Percentiles rank a stretch among this genome's conserved stretches.
Evolutionary conservation across 2,113 vertebrate genomes (phyloP).

Genomic region (Glaucomys volans): DNA sequence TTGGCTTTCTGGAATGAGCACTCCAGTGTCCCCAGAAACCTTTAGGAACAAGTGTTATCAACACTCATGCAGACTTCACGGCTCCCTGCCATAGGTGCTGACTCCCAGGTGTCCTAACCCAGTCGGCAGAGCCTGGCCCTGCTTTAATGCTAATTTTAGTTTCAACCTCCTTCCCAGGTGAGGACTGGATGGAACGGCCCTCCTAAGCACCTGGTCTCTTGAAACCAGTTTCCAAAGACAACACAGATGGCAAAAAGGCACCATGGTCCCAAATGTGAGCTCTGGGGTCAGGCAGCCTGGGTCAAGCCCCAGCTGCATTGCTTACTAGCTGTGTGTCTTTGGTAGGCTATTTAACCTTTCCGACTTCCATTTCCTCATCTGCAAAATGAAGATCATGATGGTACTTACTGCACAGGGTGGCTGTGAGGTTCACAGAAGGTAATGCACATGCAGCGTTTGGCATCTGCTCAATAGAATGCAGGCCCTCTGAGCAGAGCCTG

Average conservation of each 20-base stretch:
- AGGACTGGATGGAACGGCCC: neutral
- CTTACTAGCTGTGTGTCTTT: neutral
- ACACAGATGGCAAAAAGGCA: neutral
- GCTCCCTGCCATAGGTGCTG: neutral
- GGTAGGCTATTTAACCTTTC: constrained; percentile 27
- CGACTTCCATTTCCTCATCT: neutral
- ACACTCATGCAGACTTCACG: neutral
- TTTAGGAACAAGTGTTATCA: constrained; percentile 32
- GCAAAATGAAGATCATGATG: neutral
- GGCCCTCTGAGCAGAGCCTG: neutral
- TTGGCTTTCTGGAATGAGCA: neutral
- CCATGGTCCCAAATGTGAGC: neutral
- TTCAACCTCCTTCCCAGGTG: neutral
- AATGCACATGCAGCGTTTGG: neutral
- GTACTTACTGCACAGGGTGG: neutral
- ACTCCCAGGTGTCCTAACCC: neutral
- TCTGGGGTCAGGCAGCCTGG: neutral
- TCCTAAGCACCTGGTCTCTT: neutral
- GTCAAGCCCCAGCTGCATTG: neutral
- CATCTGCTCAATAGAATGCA: neutral
- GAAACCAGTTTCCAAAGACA: neutral
- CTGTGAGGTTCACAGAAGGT: neutral
- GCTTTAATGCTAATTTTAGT: neutral
- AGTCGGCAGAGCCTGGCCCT: neutral
- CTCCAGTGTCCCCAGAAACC: constrained; percentile 13